Conservation (phyloP, 2,888 invertebrate species). For the Chironomus tentans region DNA sequence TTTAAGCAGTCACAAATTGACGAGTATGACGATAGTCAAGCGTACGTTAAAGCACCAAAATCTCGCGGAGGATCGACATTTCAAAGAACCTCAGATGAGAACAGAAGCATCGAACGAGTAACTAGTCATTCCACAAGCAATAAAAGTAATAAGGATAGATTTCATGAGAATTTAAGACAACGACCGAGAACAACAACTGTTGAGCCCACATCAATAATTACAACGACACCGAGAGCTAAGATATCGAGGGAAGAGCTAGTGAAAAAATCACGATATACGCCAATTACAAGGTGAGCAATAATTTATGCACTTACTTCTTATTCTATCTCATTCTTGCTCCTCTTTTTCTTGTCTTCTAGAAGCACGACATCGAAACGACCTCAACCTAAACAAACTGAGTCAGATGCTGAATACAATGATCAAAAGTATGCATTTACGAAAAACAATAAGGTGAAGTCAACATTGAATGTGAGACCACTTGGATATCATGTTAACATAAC, state of each 20-base stretch:
- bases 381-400: neutral
- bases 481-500: conserved; percentile 14
- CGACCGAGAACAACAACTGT: neutral
- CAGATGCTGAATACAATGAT: conserved; percentile 13
- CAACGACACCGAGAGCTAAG: neutral
- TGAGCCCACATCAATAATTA: neutral
- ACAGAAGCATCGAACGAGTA: neutral
- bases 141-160: conserved; percentile 10
- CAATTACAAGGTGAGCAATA: conserved; percentile 13
- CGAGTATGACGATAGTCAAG: conserved; percentile 9
- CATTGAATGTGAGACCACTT: conserved; percentile 1
- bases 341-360: conserved; percentile 3
- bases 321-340: neutral
- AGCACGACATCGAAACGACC: conserved; percentile 27
- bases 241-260: neutral
- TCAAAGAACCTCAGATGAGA: neutral
- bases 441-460: conserved; percentile 21
- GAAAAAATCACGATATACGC: conserved; percentile 17
- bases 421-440: conserved; percentile 22
- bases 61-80: neutral
- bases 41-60: neutral
- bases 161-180: neutral
- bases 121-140: neutral
- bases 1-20: conserved; percentile 1
- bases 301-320: neutral